phyloP scores from a whole-genome alignment of 1,140 invertebrate genomes.

The Bombus superbus region DNA sequence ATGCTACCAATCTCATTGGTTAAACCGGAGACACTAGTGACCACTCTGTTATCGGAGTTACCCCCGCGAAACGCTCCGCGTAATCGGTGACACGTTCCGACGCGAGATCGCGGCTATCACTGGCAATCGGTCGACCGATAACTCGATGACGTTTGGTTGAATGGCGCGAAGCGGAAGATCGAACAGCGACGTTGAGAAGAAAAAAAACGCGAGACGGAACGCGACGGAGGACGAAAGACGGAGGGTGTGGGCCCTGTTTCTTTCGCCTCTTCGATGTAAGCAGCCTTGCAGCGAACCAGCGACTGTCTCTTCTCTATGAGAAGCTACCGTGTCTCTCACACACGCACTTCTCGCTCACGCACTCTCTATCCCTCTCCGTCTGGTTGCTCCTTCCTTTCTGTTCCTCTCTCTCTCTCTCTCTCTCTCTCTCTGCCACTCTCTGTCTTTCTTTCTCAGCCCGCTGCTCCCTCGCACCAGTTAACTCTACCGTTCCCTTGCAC shows the following conservation, averaged over 20 bases:
- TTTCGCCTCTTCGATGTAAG: conserved; percentile 69
- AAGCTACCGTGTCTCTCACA: conserved; percentile 72
- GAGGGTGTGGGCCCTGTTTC: conserved; percentile 43
- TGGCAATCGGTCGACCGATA: background rate
- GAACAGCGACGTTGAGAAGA: background rate
- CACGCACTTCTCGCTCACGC: conserved; percentile 65
- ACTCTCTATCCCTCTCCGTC: conserved; percentile 26
- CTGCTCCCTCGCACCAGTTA: conserved; percentile 16
- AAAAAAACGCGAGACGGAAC: background rate
- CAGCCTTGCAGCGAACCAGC: conserved; percentile 70
- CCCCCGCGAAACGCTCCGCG: background rate
- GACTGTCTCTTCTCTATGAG: conserved; percentile 74
- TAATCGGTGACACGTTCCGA: conserved; percentile 7
- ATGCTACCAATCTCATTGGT: background rate
- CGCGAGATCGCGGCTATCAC: background rate
- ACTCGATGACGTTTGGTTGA: background rate
- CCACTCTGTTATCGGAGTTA: background rate
- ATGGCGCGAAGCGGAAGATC: background rate
- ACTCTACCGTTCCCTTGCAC: conserved; percentile 11
- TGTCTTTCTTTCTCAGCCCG: background rate
- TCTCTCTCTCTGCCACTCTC: conserved; percentile 13
- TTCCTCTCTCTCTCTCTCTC: background rate
- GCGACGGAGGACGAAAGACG: conserved; percentile 48
- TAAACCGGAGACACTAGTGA: background rate
- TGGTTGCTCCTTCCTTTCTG: background rate